phyloP scores from a whole-genome alignment of 2,113 vertebrate genomes.

The Tamias sibiricus region DNA sequence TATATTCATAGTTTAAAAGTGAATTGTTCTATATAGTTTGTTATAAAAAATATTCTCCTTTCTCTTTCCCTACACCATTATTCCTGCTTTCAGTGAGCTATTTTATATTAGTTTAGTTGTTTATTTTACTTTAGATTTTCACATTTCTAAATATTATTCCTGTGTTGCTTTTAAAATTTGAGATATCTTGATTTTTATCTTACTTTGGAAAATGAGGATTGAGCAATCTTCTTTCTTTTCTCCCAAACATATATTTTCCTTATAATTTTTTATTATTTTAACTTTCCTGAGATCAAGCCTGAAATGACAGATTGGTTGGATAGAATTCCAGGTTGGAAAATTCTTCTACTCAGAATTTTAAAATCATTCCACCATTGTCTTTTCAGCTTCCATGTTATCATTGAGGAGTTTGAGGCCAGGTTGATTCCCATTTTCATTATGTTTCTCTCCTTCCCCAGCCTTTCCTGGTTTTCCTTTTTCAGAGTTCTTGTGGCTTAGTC shows the following conservation, averaged over 20 bases:
- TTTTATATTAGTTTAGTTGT: background rate
- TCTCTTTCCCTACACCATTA: background rate
- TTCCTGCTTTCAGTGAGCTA: background rate
- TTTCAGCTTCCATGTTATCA: background rate
- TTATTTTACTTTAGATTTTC: background rate
- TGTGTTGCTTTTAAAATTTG: background rate
- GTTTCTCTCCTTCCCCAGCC: background rate
- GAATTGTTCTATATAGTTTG: background rate
- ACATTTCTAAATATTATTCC: background rate
- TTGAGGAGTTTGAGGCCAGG: background rate
- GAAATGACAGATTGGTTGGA: background rate
- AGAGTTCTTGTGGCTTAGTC: background rate
- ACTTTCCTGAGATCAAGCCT: background rate
- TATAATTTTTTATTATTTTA: background rate
- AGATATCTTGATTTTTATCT: background rate
- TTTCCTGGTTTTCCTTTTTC: background rate
- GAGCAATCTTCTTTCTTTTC: background rate
- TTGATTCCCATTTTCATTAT: background rate
- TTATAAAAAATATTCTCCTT: background rate
- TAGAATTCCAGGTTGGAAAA: background rate
- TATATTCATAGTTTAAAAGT: background rate
- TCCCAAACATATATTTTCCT: background rate
- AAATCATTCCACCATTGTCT: background rate
- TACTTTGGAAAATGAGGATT: background rate
- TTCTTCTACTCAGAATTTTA: background rate